Conservation (phyloP, 1,140 invertebrate genomes). For the Batillaria attramentaria region DNA sequence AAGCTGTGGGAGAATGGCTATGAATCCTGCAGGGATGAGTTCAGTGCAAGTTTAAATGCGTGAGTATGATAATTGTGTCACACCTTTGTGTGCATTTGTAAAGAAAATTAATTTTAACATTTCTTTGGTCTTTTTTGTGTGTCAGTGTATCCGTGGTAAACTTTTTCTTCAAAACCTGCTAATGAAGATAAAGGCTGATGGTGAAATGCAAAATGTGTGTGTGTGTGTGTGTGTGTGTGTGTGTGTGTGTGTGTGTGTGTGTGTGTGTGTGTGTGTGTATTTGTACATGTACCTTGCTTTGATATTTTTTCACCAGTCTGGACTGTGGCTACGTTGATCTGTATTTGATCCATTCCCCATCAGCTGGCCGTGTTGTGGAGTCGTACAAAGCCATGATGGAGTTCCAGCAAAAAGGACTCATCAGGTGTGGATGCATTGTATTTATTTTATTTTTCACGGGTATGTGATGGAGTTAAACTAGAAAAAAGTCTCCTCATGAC, state of each 20-base stretch:
- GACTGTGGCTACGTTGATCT: constrained; percentile 59
- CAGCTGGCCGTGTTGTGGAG: constrained; percentile 53
- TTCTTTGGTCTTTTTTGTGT: not conserved
- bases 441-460: not conserved
- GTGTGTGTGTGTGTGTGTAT: constrained; percentile 6
- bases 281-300: not conserved
- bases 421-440: constrained; percentile 40
- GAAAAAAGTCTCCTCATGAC: too few species aligned
- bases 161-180: not conserved
- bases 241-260: constrained; percentile 23
- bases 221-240: constrained; percentile 21
- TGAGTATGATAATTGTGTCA: not conserved
- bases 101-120: not conserved
- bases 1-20: constrained; percentile 58
- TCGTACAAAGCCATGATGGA: constrained; percentile 61
- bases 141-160: not conserved
- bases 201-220: not conserved
- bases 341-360: constrained; percentile 60
- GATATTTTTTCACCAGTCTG: constrained; percentile 50
- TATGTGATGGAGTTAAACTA: too few species aligned
- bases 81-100: not conserved
- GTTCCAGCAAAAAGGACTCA: constrained; percentile 55
- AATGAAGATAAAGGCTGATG: not conserved
- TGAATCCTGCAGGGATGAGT: constrained; percentile 41
- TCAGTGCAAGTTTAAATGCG: constrained; percentile 46